Evolutionary conservation across 2,888 invertebrate species (phyloP), one percentile per base, ranked within the genome.

Genomic region (Macaria liturata): DNA sequence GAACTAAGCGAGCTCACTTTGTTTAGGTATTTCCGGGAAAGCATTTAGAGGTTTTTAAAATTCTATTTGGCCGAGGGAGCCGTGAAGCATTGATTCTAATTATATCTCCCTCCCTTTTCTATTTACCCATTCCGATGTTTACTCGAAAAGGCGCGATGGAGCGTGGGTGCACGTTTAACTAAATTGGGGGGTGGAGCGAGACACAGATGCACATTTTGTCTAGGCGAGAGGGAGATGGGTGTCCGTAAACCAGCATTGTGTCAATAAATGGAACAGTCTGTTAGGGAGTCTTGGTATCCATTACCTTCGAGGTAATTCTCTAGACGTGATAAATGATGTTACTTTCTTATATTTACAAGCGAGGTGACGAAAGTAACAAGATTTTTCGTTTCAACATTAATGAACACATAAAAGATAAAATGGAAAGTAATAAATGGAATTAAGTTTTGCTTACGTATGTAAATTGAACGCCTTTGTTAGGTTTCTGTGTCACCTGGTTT

Each of bases 111-210:
- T 84, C 83, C 84, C 84, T 85, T 83, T 84, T 84, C 85, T 91
- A 90, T 91, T 90, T 90, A 81, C 80, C 76, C 82, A 88, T 88
- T 84, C 82, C 83, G 76, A 78, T 91, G 88, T 91, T 91, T 90
- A 89, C 88, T 82, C 82, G 78, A 84, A 86, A 86, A 88, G 88
- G 85, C 89, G 86, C 82, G 83, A 75, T 83, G 70, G 78, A 82
- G 85, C 87, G 88, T 89, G 89, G 91, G 91, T 86, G 88, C 77
- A 74, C 76, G 80, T 77, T 56, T 76, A 75, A 84, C 87, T 87
- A 87, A 86, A 88, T 89, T 89, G 81, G 89, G 88, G 86, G 83
- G 77, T 64, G 78, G 89, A 89, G 69, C 79, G 87, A 84, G 90
- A 91, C 81, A 83, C 83, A 83, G 78, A 76, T 70, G 58, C 71